phyloP scores from a whole-genome alignment of 2,113 vertebrate genomes.

The Nicator chloris region DNA sequence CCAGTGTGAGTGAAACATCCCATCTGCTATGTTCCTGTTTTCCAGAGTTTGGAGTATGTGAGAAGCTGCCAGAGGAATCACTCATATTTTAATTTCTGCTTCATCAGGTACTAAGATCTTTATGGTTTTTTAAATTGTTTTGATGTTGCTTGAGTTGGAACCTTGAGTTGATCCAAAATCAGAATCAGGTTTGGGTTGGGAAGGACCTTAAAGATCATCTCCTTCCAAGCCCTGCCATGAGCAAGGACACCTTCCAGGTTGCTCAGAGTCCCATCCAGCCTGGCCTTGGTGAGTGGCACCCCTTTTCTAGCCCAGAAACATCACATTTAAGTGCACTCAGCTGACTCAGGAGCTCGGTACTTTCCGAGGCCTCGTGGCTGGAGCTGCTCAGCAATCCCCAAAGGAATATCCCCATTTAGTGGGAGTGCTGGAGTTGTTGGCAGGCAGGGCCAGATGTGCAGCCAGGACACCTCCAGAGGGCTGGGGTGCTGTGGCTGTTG shows the following conservation, averaged over 20 bases:
- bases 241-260: not conserved
- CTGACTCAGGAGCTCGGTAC: not conserved
- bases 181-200: not conserved
- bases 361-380: not conserved
- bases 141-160: not conserved
- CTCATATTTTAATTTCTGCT: not conserved
- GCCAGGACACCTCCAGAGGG: not conserved
- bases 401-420: not conserved
- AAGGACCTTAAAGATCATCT: not conserved
- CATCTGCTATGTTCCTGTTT: not conserved
- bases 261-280: not conserved
- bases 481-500: not conserved
- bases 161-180: not conserved
- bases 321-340: not conserved
- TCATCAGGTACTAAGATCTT: not conserved
- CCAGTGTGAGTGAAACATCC: not conserved
- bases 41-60: not conserved
- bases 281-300: not conserved
- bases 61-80: not conserved
- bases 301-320: not conserved
- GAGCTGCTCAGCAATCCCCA: not conserved
- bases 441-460: not conserved
- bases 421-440: not conserved
- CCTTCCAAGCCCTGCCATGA: not conserved
- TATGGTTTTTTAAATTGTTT: not conserved